Conservation (phyloP, 2,888 invertebrate species). For the Thyatira batis region DNA sequence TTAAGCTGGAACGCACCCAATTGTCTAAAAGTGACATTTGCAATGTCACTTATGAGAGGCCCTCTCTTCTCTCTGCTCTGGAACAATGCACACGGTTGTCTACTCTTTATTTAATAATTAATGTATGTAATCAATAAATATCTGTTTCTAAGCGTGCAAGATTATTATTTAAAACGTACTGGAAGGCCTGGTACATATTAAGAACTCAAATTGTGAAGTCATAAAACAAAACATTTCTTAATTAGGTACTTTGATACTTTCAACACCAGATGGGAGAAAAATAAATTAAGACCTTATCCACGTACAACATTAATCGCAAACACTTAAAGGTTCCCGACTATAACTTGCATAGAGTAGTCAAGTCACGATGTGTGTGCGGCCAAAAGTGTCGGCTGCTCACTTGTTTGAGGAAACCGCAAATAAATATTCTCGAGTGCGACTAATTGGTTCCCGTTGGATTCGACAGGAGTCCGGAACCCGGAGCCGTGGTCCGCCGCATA, state of each 20-base stretch:
- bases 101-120: too few relatives aligned
- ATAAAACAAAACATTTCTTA: not conserved
- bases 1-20: too few relatives aligned
- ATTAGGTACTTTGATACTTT: conserved; percentile 13
- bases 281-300: not conserved
- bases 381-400: conserved; percentile 60
- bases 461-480: conserved; percentile 67
- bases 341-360: conserved; percentile 47
- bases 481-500: conserved; percentile 68
- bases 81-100: too few relatives aligned
- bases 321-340: conserved; percentile 34
- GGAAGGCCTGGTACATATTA: too few relatives aligned
- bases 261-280: conserved; percentile 24
- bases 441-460: conserved; percentile 79
- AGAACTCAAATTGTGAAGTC: too few relatives aligned
- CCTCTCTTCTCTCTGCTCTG: too few relatives aligned
- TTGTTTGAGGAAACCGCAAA: conserved; percentile 76
- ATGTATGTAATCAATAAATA: too few relatives aligned
- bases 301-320: conserved; percentile 39
- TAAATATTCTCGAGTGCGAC: conserved; percentile 76
- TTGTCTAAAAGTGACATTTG: too few relatives aligned
- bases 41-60: too few relatives aligned
- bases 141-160: too few relatives aligned
- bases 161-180: too few relatives aligned
- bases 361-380: conserved; percentile 52